Evolutionary conservation across 2,888 invertebrate genomes (phyloP).

Genomic region (Lathronympha strigana): DNA sequence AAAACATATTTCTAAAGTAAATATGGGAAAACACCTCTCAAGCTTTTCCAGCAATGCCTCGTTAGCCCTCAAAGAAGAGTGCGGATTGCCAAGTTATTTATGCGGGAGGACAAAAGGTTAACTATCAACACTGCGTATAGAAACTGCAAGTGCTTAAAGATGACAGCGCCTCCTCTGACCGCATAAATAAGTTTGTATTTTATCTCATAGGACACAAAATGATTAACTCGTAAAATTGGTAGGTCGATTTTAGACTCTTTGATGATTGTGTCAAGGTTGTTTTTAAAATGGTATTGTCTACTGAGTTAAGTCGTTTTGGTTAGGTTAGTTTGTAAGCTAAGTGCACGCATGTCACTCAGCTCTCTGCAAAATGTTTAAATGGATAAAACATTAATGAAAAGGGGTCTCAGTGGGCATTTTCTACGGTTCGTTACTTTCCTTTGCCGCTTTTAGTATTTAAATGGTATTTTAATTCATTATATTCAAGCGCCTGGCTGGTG

Average conservation of each 20-base stretch:
- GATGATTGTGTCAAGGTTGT: neutral
- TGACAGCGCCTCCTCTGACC: neutral
- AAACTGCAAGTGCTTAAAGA: neutral
- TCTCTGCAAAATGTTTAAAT: conserved; percentile 34
- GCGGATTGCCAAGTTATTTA: conserved; percentile 21
- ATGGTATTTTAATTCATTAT: conserved; percentile 30
- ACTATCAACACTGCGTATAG: neutral
- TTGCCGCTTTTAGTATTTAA: conserved; percentile 28
- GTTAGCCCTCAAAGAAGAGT: conserved; percentile 32
- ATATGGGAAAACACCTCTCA: conserved; percentile 36
- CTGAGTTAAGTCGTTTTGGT: neutral
- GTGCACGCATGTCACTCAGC: conserved; percentile 27
- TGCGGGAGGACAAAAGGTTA: conserved; percentile 3
- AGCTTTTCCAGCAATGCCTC: conserved; percentile 25
- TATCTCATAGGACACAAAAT: neutral
- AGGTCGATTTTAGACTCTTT: neutral
- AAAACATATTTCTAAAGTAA: conserved; percentile 20
- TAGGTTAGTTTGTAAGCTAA: neutral
- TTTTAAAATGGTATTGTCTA: neutral
- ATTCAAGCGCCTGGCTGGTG: conserved; percentile 14
- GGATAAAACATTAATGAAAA: conserved; percentile 39
- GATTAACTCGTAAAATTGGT: neutral
- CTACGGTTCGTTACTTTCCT: conserved; percentile 37
- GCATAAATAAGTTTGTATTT: conserved; percentile 22
- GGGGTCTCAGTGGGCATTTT: conserved; percentile 39